Evolutionary conservation across 1,140 invertebrate species (phyloP).

Genomic region (Mamestra configurata): DNA sequence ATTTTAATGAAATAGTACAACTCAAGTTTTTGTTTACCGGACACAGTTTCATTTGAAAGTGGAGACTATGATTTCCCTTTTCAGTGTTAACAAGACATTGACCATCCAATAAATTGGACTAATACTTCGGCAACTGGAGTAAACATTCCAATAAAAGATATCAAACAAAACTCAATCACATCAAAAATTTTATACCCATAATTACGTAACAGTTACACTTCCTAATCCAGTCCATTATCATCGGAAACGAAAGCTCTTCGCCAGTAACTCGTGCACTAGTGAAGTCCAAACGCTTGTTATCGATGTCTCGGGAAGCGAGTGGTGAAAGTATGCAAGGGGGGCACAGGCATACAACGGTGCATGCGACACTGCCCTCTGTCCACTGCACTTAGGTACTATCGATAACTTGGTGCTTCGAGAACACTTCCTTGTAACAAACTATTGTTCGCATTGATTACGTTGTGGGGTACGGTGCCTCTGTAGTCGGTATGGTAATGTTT

Average conservation of each 20-base stretch:
- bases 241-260: constrained; percentile 46
- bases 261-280: constrained; percentile 45
- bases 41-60: too few relatives aligned
- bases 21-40: too few relatives aligned
- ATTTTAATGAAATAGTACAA: too few relatives aligned
- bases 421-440: constrained; percentile 70
- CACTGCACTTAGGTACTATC: constrained; percentile 67
- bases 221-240: constrained; percentile 47
- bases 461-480: neutral
- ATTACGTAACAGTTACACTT: constrained; percentile 24
- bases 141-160: neutral
- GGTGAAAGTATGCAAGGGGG: constrained; percentile 84
- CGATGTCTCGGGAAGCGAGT: constrained; percentile 72
- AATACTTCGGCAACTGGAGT: neutral
- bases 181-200: neutral
- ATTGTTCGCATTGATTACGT: constrained; percentile 70
- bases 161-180: neutral
- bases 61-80: too few relatives aligned
- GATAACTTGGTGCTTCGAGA: constrained; percentile 62
- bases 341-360: constrained; percentile 73
- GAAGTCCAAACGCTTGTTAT: constrained; percentile 61
- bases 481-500: constrained; percentile 17
- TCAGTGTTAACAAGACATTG: too few relatives aligned
- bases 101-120: neutral
- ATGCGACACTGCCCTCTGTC: constrained; percentile 83